Evolutionary conservation across 2,113 vertebrate species (phyloP), one percentile per base, ranked within the genome.

Genomic region (Solea solea): DNA sequence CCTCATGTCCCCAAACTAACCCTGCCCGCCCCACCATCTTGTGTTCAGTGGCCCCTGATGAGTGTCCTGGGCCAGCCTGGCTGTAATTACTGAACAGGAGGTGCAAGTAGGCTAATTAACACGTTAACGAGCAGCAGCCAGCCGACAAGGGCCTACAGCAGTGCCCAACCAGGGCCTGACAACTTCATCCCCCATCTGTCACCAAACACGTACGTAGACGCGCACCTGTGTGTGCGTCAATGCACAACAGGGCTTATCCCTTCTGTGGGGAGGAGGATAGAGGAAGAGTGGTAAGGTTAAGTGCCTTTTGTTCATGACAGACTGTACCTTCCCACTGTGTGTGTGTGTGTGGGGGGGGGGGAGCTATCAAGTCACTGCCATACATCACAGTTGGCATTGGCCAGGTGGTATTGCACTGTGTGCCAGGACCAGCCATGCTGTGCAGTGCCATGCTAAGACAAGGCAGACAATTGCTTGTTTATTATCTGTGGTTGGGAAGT

Each of bases 91-190:
- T 76, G 69, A 81, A 86, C 87, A 87, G 87, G 83, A 72, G 71
- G 82, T 86, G 84, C 82, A 81, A 79, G 88, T 83, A 64, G 79
- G 78, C 84, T 92, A 92, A 93, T 93, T 91, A 93, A 82, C 87
- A 86, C 60, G 50, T 84, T 90, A 91, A 90, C 86, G 71, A 90
- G 89, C 70, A 69, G 78, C 81, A 85, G 83, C 73, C 84, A 76
- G 70, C 74, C 48, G 72, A 85, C 84, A 77, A 76, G 72, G 73
- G 65, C 86, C 80, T 67, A 68, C 80, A 57, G 74, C 83, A 64
- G 44, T 48, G 28, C 82, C 7, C 49, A 70, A 69, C 51, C 44
- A 53, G 62, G 75, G 69, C 76, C 77, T 90, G 89, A 92, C 81
- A 78, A 82, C 88, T 90, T 88, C 84, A 82, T 85, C 78, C 72